These are phyloP conservation scores for Leptodactylus fallax DNA, from an alignment of 2,797 vertebrate genomes.

Conservation along the genomic window DNA sequence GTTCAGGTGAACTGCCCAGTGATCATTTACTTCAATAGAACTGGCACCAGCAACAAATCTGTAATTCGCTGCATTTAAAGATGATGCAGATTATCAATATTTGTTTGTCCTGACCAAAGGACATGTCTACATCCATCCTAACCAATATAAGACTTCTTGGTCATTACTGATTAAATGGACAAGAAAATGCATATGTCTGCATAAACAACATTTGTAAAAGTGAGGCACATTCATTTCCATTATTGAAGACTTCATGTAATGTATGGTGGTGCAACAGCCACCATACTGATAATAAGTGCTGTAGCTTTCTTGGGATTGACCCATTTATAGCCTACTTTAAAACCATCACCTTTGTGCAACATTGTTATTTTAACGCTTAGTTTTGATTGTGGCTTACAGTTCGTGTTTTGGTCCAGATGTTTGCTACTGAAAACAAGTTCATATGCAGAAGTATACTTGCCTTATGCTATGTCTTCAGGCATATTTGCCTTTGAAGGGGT, in stretches of 20 bases:
- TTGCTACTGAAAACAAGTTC: neutral
- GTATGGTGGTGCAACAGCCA: too few species aligned
- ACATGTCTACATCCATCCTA: neutral
- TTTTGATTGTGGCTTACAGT: neutral
- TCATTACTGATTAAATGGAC: neutral
- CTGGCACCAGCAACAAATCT: too few species aligned
- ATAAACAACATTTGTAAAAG: neutral
- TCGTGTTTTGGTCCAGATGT: neutral
- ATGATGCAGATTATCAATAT: too few species aligned
- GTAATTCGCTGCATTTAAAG: too few species aligned
- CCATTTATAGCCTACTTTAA: too few species aligned
- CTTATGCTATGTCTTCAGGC: neutral
- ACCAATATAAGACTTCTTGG: neutral
- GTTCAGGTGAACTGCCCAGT: neutral
- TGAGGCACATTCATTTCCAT: neutral
- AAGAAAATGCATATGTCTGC: neutral
- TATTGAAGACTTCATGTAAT: neutral
- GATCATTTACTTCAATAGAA: neutral
- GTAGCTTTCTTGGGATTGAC: neutral
- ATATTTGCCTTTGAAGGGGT: neutral
- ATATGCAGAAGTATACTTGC: neutral
- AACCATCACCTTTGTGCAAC: neutral
- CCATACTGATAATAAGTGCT: too few species aligned
- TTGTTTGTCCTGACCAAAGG: too few species aligned
- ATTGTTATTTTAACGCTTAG: neutral